A percentile compares a stretch with the other conserved stretches of the same genome.
Conservation (phyloP, 1,140 invertebrate species). For the Orussus abietinus region DNA sequence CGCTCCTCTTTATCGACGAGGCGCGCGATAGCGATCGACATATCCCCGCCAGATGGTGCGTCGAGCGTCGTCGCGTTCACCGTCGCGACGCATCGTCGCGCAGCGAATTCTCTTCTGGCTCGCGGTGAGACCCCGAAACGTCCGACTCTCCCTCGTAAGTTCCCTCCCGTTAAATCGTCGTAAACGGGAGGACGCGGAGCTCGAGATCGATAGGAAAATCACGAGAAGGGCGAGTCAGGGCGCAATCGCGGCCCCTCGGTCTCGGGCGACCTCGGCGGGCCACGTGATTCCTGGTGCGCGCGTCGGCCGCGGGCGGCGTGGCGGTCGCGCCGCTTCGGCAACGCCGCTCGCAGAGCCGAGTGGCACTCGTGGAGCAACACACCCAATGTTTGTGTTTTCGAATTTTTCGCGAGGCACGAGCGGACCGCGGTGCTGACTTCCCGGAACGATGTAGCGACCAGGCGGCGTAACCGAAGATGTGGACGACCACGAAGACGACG, state of each 20-base stretch:
- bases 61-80: no score
- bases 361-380: conserved; percentile 38
- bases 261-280: conserved; percentile 1
- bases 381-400: conserved; percentile 51
- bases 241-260: conserved; percentile 3
- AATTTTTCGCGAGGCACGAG: conserved; percentile 31
- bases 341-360: conserved; percentile 25
- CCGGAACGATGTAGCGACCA: conserved; percentile 1
- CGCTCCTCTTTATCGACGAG: no score
- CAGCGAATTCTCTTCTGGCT: no score
- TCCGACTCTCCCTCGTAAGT: no score
- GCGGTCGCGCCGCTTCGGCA: conserved; percentile 28
- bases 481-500: conserved; percentile 61
- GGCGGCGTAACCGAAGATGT: conserved; percentile 47
- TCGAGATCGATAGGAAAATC: no score
- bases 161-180: no score
- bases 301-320: conserved; percentile 14
- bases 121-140: no score
- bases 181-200: no score
- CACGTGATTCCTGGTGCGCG: conserved; percentile 19
- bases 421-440: conserved; percentile 13
- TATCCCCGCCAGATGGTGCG: no score
- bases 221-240: neutral
- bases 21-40: no score
- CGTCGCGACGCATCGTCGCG: no score